Percentiles rank a stretch among this genome's conserved stretches.
These are phyloP conservation scores for Clarias magur DNA, from an alignment of 2,113 vertebrate genomes.

Conservation along the genomic window DNA sequence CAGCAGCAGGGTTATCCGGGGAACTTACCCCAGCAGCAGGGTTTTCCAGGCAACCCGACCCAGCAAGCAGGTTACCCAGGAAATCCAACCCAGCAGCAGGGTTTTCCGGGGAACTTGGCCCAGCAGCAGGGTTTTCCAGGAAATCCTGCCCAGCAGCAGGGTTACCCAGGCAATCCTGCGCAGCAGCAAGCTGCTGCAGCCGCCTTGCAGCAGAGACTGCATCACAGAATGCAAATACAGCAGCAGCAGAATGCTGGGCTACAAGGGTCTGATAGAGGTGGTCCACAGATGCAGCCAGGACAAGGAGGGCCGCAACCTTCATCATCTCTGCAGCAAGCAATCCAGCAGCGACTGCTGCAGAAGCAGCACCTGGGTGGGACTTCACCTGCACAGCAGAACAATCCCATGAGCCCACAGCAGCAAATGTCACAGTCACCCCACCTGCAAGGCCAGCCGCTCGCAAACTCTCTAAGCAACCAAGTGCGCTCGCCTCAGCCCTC, in stretches of 20 bases:
- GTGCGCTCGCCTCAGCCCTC: slow-evolving; percentile 96
- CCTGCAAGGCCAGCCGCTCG: slow-evolving; percentile 83
- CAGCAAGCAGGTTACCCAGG: slow-evolving; percentile 78
- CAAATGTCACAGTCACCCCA: slow-evolving; percentile 78
- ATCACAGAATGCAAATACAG: slow-evolving; percentile 71
- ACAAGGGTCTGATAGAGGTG: slow-evolving; percentile 68
- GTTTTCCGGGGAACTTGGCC: slow-evolving; percentile 67
- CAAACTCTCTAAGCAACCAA: slow-evolving; percentile 89
- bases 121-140: slow-evolving; percentile 70
- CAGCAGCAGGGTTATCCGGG: slow-evolving; percentile 23
- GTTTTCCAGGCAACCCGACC: slow-evolving; percentile 69
- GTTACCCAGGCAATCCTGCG: slow-evolving; percentile 28
- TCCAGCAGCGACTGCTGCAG: slow-evolving; percentile 85
- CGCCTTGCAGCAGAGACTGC: slow-evolving; percentile 72
- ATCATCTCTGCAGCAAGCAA: slow-evolving; percentile 79
- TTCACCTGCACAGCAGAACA: slow-evolving; percentile 86
- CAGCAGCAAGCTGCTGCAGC: slow-evolving; percentile 73
- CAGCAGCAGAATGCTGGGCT: slow-evolving; percentile 68
- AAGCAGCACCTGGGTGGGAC: slow-evolving; percentile 71
- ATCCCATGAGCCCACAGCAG: slow-evolving; percentile 87
- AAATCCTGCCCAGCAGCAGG: neutral
- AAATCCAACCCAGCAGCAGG: slow-evolving; percentile 68
- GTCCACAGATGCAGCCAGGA: slow-evolving; percentile 78
- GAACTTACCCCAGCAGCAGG: slow-evolving; percentile 57
- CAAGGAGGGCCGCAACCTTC: slow-evolving; percentile 64